Percentiles rank a stretch among this genome's conserved stretches.
Evolutionary conservation across 2,888 invertebrate species (phyloP).

Genomic region (Amiota communis): DNA sequence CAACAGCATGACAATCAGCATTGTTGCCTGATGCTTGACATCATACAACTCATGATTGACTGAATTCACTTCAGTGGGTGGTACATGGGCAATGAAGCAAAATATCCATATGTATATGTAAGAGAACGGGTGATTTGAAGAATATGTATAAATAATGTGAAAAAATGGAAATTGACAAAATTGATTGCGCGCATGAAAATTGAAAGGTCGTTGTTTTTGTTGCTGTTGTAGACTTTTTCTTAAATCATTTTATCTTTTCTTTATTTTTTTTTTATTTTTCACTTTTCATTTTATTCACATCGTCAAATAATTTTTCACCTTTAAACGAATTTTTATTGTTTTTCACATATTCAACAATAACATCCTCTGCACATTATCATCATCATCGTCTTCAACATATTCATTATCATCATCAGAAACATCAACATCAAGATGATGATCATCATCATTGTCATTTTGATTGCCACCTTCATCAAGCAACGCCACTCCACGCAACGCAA

Average conservation of each 20-base stretch:
- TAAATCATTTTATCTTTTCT: background rate
- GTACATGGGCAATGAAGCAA: background rate
- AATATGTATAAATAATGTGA: background rate
- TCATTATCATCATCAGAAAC: background rate
- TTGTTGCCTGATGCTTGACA: slow-evolving; percentile 7
- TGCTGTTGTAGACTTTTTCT: background rate
- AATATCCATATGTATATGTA: background rate
- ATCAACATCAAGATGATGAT: background rate
- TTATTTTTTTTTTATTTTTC: background rate
- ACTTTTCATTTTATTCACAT: slow-evolving; percentile 2
- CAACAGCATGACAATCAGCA: slow-evolving; percentile 6
- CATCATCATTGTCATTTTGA: slow-evolving; percentile 1
- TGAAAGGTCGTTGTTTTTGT: slow-evolving; percentile 3
- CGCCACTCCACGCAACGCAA: background rate
- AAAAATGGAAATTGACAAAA: slow-evolving; percentile 26
- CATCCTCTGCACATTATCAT: background rate
- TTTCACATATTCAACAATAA: background rate
- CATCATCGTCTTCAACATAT: background rate
- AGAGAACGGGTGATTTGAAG: no score
- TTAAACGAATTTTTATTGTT: slow-evolving; percentile 22
- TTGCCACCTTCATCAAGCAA: background rate
- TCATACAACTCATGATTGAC: slow-evolving; percentile 1
- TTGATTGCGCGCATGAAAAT: slow-evolving; percentile 28
- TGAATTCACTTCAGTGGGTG: background rate
- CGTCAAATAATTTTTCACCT: slow-evolving; percentile 26